Evolutionary conservation across 2,113 vertebrate species (phyloP), one percentile per base, ranked within the genome.

Genomic region (Sapajus apella): DNA sequence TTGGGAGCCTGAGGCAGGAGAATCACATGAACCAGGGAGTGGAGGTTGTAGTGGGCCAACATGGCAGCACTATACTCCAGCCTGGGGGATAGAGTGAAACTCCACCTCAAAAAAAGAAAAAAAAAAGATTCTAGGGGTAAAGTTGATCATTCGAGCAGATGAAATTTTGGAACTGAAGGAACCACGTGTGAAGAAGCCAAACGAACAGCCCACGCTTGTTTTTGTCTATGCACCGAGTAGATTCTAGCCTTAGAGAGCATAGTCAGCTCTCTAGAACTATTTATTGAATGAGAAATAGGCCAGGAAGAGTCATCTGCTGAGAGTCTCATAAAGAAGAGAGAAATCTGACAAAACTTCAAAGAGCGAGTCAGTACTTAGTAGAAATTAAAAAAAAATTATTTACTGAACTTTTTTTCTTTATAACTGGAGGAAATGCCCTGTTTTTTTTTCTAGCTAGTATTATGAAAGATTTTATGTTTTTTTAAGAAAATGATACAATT

Each of bases 371-470:
- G 55, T 11, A 77, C 27, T 40, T 66, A 16, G 6, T 83, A 52
- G 55, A 90, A 90, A 7, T 76, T 86, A 43, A 58, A 76, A 90
- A 79, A 21, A 23, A 56, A 82, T 79, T 10, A 17, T 83, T 95
- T 94, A 93, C 21, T n/a, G 30, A 76, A 32, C 47, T 13, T 35
- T 20, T n/a, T 25, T 21, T 30, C 0, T 3, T 56, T 87, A 6
- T 50, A 82, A 35, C 52, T 52, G 27, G 50, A 97, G 40, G 32
- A 91, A 96, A 88, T 79, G 35, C 4, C 14, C 52, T 47, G 12
- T 96, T 64, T 11, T 64, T 35, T 97, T 95, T 94, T 52, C 52
- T 75, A 92, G 66, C 27, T 10, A 56, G 17, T 56, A 50, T 94
- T n/a, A 68, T 25, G 4, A n/a, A 89, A 16, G 11, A 43, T 79